These are phyloP conservation scores for Leucophenga montana DNA, from an alignment of 2,888 invertebrate species.

Conservation along the genomic window DNA sequence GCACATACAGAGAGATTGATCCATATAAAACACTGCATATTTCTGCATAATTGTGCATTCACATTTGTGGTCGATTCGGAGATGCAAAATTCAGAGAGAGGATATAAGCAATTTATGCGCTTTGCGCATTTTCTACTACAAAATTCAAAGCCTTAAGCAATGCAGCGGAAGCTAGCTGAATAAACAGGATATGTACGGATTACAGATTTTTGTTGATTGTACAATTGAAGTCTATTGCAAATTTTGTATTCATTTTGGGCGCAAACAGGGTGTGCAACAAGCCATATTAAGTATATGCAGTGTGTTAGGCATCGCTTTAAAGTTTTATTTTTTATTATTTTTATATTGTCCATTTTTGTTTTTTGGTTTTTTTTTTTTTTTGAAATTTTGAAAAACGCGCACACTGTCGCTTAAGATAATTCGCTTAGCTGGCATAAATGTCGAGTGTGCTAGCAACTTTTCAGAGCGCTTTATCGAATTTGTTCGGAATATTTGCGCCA, in stretches of 20 bases:
- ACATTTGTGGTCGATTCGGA: constrained; percentile 38
- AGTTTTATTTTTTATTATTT: too few species aligned
- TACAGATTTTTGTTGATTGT: background rate
- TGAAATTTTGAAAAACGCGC: background rate
- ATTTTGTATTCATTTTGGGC: background rate
- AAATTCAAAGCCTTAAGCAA: background rate
- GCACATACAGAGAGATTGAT: constrained; percentile 17
- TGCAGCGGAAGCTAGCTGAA: constrained; percentile 60
- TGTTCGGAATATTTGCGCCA: constrained; percentile 16
- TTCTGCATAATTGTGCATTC: constrained; percentile 61
- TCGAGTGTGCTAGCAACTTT: background rate
- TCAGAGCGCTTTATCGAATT: constrained; percentile 19
- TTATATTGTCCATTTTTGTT: too few species aligned
- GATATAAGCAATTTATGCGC: constrained; percentile 10
- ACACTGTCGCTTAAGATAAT: background rate
- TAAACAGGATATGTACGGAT: constrained; percentile 59
- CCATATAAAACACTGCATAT: background rate
- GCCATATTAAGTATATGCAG: background rate
- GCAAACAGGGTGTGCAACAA: background rate
- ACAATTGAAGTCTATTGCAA: background rate
- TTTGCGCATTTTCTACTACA: constrained; percentile 23
- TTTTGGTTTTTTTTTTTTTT: too few species aligned
- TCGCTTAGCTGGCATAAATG: constrained; percentile 14
- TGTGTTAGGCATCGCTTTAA: background rate
- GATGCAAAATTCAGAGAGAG: background rate